Base-by-base conservation (phyloP, 2,797 vertebrate species). In the Pachyuromys duprasi region DNA sequence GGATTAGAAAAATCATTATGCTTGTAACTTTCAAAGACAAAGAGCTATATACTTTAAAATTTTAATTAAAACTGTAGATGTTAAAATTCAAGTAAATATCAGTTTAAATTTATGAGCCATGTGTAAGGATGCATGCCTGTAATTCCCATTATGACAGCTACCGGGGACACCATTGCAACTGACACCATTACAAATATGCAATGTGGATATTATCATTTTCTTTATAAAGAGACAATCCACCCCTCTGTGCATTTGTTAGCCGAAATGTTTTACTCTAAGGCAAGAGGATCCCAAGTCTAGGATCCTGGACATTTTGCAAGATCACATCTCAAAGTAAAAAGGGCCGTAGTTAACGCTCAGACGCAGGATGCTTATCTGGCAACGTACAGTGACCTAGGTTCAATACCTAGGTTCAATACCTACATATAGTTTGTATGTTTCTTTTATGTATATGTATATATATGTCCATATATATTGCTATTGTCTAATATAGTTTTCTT, bases 11-110 rank as follows among this genome's bases (percentile, higher is more conserved):
- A 95, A 78, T 81, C 94, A 70, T 84, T 75, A 76, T 33, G 9
- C 67, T 87, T 89, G 76, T 80, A 96, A 89, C 36, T 96, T 93
- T 93, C 20, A 53, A 53, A 95, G 63, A 86, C 74, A 81, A 95
- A 84, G 42, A 76, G 28, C 84, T 45, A 55, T 67, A 81, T 57
- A 55, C n/a, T 72, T 92, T 75, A 75, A 86, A 91, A 42, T 57
- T 79, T 36, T 70, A 90, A 86, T 79, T 88, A 86, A 81, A 92
- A 94, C 55, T 80, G 0, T 45, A 42, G 33, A 39, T 88, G 7
- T 45, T 89, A 93, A 96, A 90, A 91, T 69, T 92, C 17, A 91
- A 22, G 69, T 69, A 89, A 95, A 88, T 88, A 74, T 57, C 13
- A 31, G 76, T 78, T 96, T 94, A 94, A 93, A 74, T 36, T 55